These are phyloP conservation scores for Opisthocomus hoazin DNA, from an alignment of 2,113 vertebrate genomes.

Conservation along the genomic window DNA sequence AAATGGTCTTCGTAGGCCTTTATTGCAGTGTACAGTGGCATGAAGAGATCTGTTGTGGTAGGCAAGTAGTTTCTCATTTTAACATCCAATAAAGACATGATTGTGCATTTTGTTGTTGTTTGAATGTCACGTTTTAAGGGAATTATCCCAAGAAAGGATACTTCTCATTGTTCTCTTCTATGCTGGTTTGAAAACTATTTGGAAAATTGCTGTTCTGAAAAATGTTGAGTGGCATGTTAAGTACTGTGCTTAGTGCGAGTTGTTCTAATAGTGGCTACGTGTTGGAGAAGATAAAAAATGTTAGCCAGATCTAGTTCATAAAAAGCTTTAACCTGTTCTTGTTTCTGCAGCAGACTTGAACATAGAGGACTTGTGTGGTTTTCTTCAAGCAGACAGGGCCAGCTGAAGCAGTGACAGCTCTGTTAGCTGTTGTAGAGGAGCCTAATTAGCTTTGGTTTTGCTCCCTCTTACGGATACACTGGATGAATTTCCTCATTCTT, in stretches of 20 bases:
- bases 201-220: neutral
- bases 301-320: neutral
- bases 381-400: neutral
- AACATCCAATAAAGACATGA: neutral
- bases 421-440: neutral
- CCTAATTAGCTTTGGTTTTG: neutral
- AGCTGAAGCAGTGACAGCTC: neutral
- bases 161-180: neutral
- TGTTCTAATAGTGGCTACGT: neutral
- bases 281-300: neutral
- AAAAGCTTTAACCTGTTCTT: neutral
- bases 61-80: neutral
- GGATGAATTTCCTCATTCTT: neutral
- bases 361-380: neutral
- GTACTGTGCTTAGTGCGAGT: neutral
- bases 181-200: neutral
- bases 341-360: neutral
- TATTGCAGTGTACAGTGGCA: neutral
- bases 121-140: neutral
- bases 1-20: neutral
- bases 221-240: accelerated
- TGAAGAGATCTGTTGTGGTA: neutral
- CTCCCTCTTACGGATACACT: neutral
- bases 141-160: neutral
- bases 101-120: neutral